Base-by-base conservation (phyloP, 23 tunicate species). In the Ciona savignyi region DNA sequence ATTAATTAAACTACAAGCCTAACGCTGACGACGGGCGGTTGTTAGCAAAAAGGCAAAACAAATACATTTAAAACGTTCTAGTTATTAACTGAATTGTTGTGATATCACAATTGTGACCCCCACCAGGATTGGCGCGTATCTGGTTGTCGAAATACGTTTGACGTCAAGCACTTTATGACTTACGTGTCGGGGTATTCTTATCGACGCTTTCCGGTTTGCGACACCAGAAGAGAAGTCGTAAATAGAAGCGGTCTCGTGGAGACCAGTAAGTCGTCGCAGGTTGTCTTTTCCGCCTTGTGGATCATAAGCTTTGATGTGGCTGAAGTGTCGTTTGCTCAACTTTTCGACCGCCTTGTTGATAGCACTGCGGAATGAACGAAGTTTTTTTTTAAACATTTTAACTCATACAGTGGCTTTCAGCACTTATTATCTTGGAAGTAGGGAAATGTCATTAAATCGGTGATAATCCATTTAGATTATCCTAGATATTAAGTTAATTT, bases 211-310 rank as follows among this genome's bases (percentile, higher is more conserved):
- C 63, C 99, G 77, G 83, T 94, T 94, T 23, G 99, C 99, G 51
- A 87, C 82, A 0, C 99, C 99, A 70, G 94, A 94, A 11, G 95
- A 86, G 76, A 94, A 94, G 65, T 94, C 90, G 67, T 74, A 82
- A 35, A 94, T 87, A 1, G 90, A 82, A 65, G 95, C 86, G 3
- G 99, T 94, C 60, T 94, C 99, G 51, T 94, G 99, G 19, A 62
- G 68, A 1, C 99, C 99, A 26, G 99, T 94, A 31, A 94, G 60
- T 33, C 99, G 77, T 9, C 95, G 83, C 48, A 93, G 51, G 75
- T 94, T 94, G 75, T 94, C 99, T 75, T 77, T 87, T 56, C 99
- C 99, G 32, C 99, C 95, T 32, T 84, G 87, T 23, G 99, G 99
- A 70, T 94, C 99, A 33, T 94, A 94, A 3, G 84, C 82, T 70